Base-by-base conservation (phyloP, 1,140 invertebrate species). In the Platorchestia sp. region DNA sequence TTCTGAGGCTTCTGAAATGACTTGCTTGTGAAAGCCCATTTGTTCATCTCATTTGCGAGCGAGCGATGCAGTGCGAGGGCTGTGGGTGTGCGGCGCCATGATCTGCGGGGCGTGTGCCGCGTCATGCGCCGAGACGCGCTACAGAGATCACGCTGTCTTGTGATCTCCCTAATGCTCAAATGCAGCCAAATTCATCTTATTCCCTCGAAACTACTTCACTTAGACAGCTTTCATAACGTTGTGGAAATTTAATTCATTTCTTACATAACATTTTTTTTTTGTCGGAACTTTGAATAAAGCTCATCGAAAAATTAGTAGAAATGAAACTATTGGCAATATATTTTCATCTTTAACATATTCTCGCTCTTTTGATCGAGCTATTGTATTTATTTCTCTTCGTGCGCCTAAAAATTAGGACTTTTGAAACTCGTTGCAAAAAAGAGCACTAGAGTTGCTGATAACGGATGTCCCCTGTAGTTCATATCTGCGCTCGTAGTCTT, bases 41-140 rank as follows among this genome's bases (percentile, higher is more conserved):
- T 75, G 36, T 36, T 75, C 36, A 10, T 10, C 27, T 75, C 59
- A 75, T 75, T 75, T 75, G 59, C 27, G 59, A 27, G 14, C 27
- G 27, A 19, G 59, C 27, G 59, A 75, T 75, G 59, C 59, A 6
- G 47, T 51, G 59, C 27, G n/a, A n/a, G n/a, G n/a, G n/a, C n/a
- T 75, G 14, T 75, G 87, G 41, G 14, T 41, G 87, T 27, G 87
- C 10, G 87, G 87, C 43, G 86, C 7, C 86, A 93, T 93, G 22
- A 93, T 93, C 91, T 93, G 41, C 45, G 16, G 0, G 45, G 44
- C 3, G 91, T 44, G 14, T 93, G 91, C 45, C 36, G 45, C 44
- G 91, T 93, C 91, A 93, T 93, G 91, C 91, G 40, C 91, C 43
- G 40, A 42, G 45, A 93, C 47, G 91, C 91, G 16, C 91, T 36